Percentiles rank a stretch among this genome's conserved stretches.
Evolutionary conservation across 2,113 vertebrate species (phyloP).

Genomic region (Ciconia boyciana): DNA sequence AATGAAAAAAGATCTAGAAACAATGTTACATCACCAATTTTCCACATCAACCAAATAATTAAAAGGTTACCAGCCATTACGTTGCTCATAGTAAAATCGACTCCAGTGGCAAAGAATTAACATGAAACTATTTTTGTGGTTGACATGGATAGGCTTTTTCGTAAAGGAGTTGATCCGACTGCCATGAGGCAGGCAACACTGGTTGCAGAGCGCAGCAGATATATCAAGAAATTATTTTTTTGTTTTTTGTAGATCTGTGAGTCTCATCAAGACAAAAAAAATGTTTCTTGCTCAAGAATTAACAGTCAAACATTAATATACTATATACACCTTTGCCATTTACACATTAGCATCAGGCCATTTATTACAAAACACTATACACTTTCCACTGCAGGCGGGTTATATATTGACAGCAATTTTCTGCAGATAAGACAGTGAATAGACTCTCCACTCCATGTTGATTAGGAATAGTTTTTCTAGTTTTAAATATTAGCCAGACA

Average conservation of each 20-base stretch:
- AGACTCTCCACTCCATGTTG: slow-evolving; percentile 87
- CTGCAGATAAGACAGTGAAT: slow-evolving; percentile 89
- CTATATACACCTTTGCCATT: slow-evolving; percentile 99
- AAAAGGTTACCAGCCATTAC: slow-evolving; percentile 89
- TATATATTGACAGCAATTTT: slow-evolving; percentile 89
- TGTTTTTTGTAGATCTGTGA: slow-evolving; percentile 86
- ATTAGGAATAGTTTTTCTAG: slow-evolving; percentile 87
- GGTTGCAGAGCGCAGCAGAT: slow-evolving; percentile 89
- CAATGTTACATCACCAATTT: slow-evolving; percentile 94
- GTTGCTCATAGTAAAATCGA: slow-evolving; percentile 87
- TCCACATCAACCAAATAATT: slow-evolving; percentile 95
- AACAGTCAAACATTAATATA: slow-evolving; percentile 99
- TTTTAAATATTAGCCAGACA: slow-evolving; percentile 88
- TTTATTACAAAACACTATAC: slow-evolving; percentile 95
- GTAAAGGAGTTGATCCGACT: slow-evolving; percentile 86
- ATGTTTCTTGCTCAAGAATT: slow-evolving; percentile 87
- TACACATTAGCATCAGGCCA: slow-evolving; percentile 97
- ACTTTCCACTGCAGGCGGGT: slow-evolving; percentile 93
- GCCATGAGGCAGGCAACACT: slow-evolving; percentile 88
- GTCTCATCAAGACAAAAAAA: slow-evolving; percentile 90
- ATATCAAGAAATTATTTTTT: slow-evolving; percentile 86
- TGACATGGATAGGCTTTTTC: slow-evolving; percentile 83
- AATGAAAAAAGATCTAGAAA: slow-evolving; percentile 93
- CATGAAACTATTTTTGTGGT: slow-evolving; percentile 85
- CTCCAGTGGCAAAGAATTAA: slow-evolving; percentile 86